A percentile compares a stretch with the other conserved stretches of the same genome.
phyloP scores from a whole-genome alignment of 2,888 invertebrate species.

The Hedya salicella region DNA sequence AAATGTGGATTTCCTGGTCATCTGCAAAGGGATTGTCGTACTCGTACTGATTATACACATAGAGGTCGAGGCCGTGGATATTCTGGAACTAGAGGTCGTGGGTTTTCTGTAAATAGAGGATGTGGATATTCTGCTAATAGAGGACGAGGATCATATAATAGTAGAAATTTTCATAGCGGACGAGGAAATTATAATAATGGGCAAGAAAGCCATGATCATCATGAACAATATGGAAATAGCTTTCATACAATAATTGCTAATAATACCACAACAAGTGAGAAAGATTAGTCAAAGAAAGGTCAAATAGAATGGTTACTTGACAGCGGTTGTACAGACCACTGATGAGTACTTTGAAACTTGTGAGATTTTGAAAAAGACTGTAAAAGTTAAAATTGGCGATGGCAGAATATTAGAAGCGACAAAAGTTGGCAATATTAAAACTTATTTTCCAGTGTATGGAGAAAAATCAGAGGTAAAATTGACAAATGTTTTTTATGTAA shows the following conservation, averaged over 20 bases:
- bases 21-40: no score
- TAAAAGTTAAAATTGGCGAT: slow-evolving; percentile 7
- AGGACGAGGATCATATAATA: no score
- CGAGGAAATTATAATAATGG: background rate
- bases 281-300: background rate
- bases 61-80: no score
- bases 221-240: slow-evolving; percentile 2
- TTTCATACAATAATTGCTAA: background rate
- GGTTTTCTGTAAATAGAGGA: no score
- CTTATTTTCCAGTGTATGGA: slow-evolving; percentile 1
- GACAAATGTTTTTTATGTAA: background rate
- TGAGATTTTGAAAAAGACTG: no score
- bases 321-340: no score
- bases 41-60: no score
- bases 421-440: background rate
- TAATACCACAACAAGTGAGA: background rate
- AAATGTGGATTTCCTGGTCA: no score
- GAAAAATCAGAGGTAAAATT: background rate
- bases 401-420: background rate
- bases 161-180: no score
- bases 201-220: background rate
- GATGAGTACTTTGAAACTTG: slow-evolving; percentile 3
- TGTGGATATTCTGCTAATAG: no score
- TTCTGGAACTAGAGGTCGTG: no score
- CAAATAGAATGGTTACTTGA: background rate